Base-by-base conservation (phyloP, 2,113 vertebrate genomes). In the Pygoscelis antarcticus region DNA sequence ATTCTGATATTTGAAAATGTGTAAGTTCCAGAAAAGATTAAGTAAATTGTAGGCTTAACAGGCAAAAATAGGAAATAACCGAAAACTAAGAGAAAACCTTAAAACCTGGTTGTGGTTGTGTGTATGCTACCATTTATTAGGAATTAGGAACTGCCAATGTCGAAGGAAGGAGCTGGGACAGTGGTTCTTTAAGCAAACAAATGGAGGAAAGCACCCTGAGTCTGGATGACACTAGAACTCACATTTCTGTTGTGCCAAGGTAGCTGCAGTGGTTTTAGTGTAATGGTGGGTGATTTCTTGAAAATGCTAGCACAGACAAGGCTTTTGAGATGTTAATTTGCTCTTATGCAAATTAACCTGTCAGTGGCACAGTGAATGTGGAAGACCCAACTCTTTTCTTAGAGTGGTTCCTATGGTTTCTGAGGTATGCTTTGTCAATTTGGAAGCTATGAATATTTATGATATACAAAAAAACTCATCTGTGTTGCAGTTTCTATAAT, bases 271-370 rank as follows among this genome's bases (percentile, higher is more conserved):
- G 70, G 27, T 69, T 93, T 79, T 46, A 44, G 10, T 72, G 46
- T 51, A 77, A 76, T 92, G 40, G 66, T 78, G 93, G 77, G 38
- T 47, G 79, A 96, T 94, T 96, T 93, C 87, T 96, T 95, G 83
- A 95, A 97, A 96, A 83, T 52, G 49, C 69, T 84, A 74, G 87
- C 38, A 29, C 83, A 80, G 91, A 87, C 47, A 71, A 78, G 10
- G 70, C 93, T 97, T 97, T 98, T 97, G 96, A 98, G 89, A 97
- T 96, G 96, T 96, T 97, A 97, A 98, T 97, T 97, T 95, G 61
- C 87, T 93, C 60, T 96, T 96, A 97, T 96, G 97, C 96, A 97
- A 97, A 98, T 97, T 70, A 95, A 77, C 26, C 83, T 96, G 96
- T 94, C 96, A 96, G 64, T 87, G 44, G 77, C 83, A 72, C 47